Conservation (phyloP, 2,888 invertebrate species). For the Taenaris catops region DNA sequence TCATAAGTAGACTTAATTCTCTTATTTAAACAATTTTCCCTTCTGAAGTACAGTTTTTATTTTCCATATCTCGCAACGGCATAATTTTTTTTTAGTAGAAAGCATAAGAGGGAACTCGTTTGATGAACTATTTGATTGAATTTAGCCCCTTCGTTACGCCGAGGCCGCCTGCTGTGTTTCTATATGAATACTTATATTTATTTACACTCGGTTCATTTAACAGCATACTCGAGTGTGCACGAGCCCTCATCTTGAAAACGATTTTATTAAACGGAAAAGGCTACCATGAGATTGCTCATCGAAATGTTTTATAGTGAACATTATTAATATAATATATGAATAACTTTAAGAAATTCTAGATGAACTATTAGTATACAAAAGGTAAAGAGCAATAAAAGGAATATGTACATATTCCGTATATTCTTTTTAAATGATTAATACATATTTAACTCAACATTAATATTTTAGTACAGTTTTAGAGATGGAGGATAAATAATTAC, state of each 20-base stretch:
- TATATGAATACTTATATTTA: constrained; percentile 74
- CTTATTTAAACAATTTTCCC: too few species aligned
- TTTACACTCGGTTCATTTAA: constrained; percentile 78
- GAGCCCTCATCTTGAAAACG: constrained; percentile 39
- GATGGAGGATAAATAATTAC: too few species aligned
- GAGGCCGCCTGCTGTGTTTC: constrained; percentile 55
- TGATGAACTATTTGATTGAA: constrained; percentile 56
- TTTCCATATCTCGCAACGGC: not conserved
- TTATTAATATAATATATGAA: too few species aligned
- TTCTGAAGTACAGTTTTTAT: constrained; percentile 7
- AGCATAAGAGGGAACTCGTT: constrained; percentile 31
- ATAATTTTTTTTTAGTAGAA: constrained; percentile 1
- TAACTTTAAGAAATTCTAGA: too few species aligned
- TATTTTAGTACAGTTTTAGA: too few species aligned
- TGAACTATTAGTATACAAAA: too few species aligned
- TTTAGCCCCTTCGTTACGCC: constrained; percentile 49
- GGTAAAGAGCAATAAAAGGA: too few species aligned
- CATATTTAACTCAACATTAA: too few species aligned
- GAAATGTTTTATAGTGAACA: constrained; percentile 6
- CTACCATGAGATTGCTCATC: constrained; percentile 2
- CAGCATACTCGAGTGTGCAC: constrained; percentile 59
- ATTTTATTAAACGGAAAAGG: constrained; percentile 16
- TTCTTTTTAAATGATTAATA: too few species aligned
- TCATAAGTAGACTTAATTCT: too few species aligned
- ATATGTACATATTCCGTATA: too few species aligned